A percentile compares a stretch with the other conserved stretches of the same genome.
Conservation (phyloP, 2,113 vertebrate species). For the Butorides virescens region DNA sequence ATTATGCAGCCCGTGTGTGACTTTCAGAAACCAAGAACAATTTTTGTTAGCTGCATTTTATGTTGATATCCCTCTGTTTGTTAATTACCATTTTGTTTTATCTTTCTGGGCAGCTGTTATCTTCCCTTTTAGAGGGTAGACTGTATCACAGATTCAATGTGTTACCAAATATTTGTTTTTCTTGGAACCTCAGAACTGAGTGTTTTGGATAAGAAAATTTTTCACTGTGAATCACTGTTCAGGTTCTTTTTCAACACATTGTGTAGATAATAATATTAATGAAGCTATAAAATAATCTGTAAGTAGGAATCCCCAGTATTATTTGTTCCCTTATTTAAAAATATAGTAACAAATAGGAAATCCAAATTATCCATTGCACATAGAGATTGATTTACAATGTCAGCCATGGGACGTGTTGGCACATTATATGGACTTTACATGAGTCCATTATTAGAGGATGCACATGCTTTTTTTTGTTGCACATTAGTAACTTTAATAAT, state of each 20-base stretch:
- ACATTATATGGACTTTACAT: neutral
- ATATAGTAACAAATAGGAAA: neutral
- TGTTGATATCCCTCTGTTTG: neutral
- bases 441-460: neutral
- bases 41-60: slow-evolving; percentile 21
- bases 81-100: slow-evolving; percentile 41
- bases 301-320: neutral
- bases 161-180: slow-evolving; percentile 55
- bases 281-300: neutral
- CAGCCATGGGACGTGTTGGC: neutral
- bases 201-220: slow-evolving; percentile 19
- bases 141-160: neutral
- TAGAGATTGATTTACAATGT: neutral
- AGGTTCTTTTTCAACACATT: neutral
- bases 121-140: slow-evolving; percentile 21
- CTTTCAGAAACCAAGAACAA: slow-evolving; percentile 1
- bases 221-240: neutral
- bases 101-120: slow-evolving; percentile 46
- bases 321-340: neutral
- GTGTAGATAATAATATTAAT: neutral
- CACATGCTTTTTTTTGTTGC: neutral
- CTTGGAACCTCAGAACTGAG: neutral
- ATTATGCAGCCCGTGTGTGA: neutral
- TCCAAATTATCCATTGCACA: neutral
- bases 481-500: neutral